Evolutionary conservation across 2,797 vertebrate genomes (phyloP).

Genomic region (Chaenodraco wilsoni): DNA sequence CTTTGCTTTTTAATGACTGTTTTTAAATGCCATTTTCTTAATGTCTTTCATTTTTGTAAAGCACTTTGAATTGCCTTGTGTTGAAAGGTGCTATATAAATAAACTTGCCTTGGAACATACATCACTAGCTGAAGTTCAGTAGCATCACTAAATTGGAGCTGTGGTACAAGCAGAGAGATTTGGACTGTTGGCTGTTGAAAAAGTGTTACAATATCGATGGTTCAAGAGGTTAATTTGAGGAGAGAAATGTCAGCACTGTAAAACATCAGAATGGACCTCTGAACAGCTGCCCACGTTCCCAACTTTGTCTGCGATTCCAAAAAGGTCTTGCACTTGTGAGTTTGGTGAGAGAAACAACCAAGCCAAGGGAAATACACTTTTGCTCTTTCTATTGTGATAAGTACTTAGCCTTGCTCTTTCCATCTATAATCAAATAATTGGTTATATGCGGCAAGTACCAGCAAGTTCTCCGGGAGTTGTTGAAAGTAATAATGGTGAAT

Average conservation of each 20-base stretch:
- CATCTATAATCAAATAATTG: slow-evolving; percentile 25
- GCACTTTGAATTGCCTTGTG: too few relatives aligned
- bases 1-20: too few relatives aligned
- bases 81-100: too few relatives aligned
- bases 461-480: slow-evolving; percentile 19
- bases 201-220: neutral
- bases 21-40: too few relatives aligned
- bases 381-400: slow-evolving; percentile 30
- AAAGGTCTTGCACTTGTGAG: neutral
- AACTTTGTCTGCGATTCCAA: slow-evolving; percentile 28
- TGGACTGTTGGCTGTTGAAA: neutral
- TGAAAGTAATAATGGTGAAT: slow-evolving; percentile 31
- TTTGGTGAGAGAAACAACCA: slow-evolving; percentile 5
- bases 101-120: neutral
- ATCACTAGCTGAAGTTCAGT: neutral
- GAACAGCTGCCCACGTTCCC: slow-evolving; percentile 4
- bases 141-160: neutral
- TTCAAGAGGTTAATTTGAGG: slow-evolving; percentile 31
- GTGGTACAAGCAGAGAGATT: neutral
- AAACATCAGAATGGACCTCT: slow-evolving; percentile 26
- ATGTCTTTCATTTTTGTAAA: too few relatives aligned
- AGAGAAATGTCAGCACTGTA: slow-evolving; percentile 16
- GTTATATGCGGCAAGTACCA: slow-evolving; percentile 3
- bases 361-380: slow-evolving; percentile 15
- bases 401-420: slow-evolving; percentile 11